Base-by-base conservation (phyloP, 2,797 vertebrate genomes). In the Sebastes variabilis region DNA sequence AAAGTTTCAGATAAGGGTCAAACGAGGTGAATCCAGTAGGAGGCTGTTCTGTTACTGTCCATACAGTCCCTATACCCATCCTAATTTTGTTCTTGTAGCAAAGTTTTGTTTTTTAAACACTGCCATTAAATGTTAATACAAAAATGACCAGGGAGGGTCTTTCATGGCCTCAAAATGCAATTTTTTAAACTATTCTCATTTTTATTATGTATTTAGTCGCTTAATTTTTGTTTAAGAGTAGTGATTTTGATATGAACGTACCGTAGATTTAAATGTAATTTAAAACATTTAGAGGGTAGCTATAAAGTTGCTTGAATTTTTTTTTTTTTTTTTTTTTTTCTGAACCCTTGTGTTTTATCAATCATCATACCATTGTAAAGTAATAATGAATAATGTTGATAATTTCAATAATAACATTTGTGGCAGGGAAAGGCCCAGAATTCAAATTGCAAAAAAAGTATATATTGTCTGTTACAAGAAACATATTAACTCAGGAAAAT, bases 51-150 rank as follows among this genome's bases (percentile, higher is more conserved):
- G 81, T 90, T 87, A 74, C 91, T 89, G 88, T 92, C 87, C 87
- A 77, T 66, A 55, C 55, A 16, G 82, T 81, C 92, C 89, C 84
- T 70, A 20, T 69, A 77, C 87, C 80, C 85, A 92, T 95, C 95
- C 94, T 90, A 91, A 89, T 95, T 94, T 95, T 93, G 87, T 94
- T 95, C 91, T 89, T 91, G 93, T 97, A 93, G 94, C 91, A 92
- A 93, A 96, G 95, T 85, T 89, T 81, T 84, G 72, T 89, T 93
- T 93, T 93, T 91, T 82, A 89, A 94, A 99, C 97, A 99, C 98
- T 99, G 98, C 98, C 98, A 98, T 98, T 97, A 97, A 98, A 97
- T 99, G 97, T 99, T 98, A 96, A 96, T 98, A 97, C 96, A 96
- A 93, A 95, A 92, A 96, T 97, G 98, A 96, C 96, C 97, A 96